These are phyloP conservation scores for Microtus ochrogaster DNA, from an alignment of 2,113 vertebrate genomes.

Conservation along the genomic window DNA sequence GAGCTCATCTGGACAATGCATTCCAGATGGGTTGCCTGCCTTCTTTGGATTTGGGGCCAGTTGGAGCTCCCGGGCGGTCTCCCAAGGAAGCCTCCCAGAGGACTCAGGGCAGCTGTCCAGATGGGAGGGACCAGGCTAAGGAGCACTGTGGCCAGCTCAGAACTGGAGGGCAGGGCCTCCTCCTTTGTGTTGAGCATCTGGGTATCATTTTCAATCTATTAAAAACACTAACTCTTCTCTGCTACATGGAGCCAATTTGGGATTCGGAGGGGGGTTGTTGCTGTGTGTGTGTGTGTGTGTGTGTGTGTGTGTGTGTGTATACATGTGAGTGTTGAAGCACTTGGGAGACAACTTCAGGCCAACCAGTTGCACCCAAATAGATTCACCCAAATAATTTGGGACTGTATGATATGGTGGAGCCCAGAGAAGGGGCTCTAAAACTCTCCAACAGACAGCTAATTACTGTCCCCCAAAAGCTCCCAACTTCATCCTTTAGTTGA, in stretches of 20 bases:
- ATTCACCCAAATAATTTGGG: conserved; percentile 38
- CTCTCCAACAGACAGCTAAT: not conserved
- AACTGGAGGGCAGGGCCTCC: conserved; percentile 41
- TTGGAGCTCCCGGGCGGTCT: conserved; percentile 69
- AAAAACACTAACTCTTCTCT: conserved; percentile 74
- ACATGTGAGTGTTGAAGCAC: not conserved
- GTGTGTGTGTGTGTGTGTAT: not conserved
- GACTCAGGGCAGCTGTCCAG: conserved; percentile 70
- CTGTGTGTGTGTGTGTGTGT: not conserved
- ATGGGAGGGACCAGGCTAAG: conserved; percentile 50
- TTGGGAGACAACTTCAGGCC: conserved; percentile 45
- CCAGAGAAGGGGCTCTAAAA: conserved; percentile 37
- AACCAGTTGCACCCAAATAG: conserved; percentile 44
- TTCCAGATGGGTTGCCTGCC: conserved; percentile 77
- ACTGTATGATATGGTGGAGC: not conserved
- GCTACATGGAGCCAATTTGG: conserved; percentile 66
- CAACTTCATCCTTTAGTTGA: not conserved
- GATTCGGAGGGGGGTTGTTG: not conserved
- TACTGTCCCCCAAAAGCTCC: not conserved
- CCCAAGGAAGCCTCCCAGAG: conserved; percentile 73
- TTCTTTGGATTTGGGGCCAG: conserved; percentile 70
- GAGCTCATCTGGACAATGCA: conserved; percentile 56
- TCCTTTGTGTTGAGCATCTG: conserved; percentile 77
- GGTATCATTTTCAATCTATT: conserved; percentile 78
- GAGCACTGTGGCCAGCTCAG: conserved; percentile 37